A percentile compares a stretch with the other conserved stretches of the same genome.
phyloP scores from a whole-genome alignment of 2,113 vertebrate genomes.

The Rostratula benghalensis region DNA sequence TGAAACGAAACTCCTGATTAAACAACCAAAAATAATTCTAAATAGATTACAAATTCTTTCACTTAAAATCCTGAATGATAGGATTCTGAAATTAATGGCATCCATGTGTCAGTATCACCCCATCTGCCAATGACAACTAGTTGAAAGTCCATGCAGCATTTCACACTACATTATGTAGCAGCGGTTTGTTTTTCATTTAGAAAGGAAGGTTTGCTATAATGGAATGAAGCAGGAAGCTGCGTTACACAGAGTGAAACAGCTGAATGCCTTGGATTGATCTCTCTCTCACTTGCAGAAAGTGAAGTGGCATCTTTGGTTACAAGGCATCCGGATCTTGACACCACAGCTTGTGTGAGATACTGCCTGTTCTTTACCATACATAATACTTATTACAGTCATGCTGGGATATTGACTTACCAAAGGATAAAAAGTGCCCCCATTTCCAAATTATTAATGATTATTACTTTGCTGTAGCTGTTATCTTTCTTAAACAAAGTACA shows the following conservation, averaged over 20 bases:
- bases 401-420: not conserved
- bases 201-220: not conserved
- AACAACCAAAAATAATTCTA: constrained; percentile 28
- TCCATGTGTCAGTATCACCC: not conserved
- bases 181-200: not conserved
- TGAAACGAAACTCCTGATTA: not conserved
- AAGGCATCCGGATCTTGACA: not conserved
- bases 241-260: not conserved
- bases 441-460: not conserved
- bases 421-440: not conserved
- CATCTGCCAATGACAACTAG: not conserved
- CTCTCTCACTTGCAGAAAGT: not conserved
- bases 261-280: not conserved
- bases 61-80: constrained; percentile 9
- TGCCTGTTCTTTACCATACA: not conserved
- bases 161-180: not conserved
- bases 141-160: not conserved
- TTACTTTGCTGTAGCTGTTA: not conserved
- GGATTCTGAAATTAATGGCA: constrained; percentile 2
- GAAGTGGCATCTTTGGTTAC: not conserved
- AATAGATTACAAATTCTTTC: constrained; percentile 15
- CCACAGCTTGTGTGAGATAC: not conserved
- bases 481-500: not conserved
- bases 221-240: not conserved
- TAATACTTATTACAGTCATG: not conserved